Conservation (phyloP, 2,797 vertebrate species). For the Linurgus olivaceus region DNA sequence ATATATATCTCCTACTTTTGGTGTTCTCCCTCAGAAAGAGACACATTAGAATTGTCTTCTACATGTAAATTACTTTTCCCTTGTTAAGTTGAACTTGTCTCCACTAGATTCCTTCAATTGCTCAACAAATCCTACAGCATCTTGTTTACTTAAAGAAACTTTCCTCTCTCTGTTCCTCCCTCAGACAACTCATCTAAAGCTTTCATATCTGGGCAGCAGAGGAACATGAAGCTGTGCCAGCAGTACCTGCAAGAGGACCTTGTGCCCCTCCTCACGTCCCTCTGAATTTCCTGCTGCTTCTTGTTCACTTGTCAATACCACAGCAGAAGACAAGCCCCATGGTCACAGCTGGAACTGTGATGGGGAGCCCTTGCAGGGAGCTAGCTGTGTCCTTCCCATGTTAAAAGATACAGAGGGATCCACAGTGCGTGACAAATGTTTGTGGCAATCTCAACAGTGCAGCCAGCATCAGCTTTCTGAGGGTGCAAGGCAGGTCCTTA, state of each 20-base stretch:
- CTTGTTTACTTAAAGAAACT: background rate
- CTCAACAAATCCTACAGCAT: background rate
- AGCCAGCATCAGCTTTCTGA: background rate
- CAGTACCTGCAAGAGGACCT: background rate
- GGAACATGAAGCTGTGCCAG: background rate
- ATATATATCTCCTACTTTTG: background rate
- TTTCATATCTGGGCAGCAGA: background rate
- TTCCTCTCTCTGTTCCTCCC: background rate
- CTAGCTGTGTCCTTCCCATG: background rate
- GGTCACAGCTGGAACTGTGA: background rate
- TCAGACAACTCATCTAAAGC: background rate
- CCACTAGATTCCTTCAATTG: background rate
- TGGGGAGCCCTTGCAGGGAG: background rate
- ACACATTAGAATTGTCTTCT: background rate
- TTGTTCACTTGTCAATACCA: background rate
- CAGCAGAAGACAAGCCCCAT: background rate
- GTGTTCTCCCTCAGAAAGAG: background rate
- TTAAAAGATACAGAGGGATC: background rate
- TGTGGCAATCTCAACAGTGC: background rate
- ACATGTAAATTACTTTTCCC: background rate
- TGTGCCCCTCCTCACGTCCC: rapidly evolving
- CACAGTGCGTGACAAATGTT: background rate
- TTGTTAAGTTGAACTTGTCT: background rate
- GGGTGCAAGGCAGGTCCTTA: background rate
- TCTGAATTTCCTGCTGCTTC: background rate